phyloP scores from a whole-genome alignment of 2,113 vertebrate species.

The Pelecanoides urinatrix region DNA sequence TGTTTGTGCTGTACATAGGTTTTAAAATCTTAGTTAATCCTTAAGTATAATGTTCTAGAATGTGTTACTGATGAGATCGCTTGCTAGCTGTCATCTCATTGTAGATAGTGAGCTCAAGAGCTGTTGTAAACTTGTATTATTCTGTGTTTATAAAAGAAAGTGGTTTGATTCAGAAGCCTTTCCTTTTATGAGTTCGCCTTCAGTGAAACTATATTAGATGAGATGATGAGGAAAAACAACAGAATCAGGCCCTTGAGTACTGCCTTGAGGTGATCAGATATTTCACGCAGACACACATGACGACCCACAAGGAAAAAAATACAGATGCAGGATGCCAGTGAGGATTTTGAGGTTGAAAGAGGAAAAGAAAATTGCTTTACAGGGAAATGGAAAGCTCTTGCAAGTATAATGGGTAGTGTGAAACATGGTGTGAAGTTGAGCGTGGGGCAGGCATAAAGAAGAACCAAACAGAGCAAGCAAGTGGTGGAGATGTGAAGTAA shows the following conservation, averaged over 20 bases:
- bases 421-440: neutral
- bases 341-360: neutral
- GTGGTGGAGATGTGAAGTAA: neutral
- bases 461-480: neutral
- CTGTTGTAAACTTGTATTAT: neutral
- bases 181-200: neutral
- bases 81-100: neutral
- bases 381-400: neutral
- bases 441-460: neutral
- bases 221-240: neutral
- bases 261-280: neutral
- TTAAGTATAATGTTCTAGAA: neutral
- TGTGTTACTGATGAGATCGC: neutral
- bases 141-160: neutral
- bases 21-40: constrained; percentile 9
- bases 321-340: neutral
- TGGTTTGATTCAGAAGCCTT: neutral
- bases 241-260: neutral
- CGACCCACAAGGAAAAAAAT: neutral
- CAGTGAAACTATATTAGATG: neutral
- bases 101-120: neutral
- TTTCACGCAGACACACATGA: neutral
- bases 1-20: neutral
- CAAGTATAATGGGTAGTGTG: neutral
- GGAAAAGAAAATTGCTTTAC: neutral